These are phyloP conservation scores for Pseudois nayaur DNA, from an alignment of 2,113 vertebrate species.

Conservation along the genomic window DNA sequence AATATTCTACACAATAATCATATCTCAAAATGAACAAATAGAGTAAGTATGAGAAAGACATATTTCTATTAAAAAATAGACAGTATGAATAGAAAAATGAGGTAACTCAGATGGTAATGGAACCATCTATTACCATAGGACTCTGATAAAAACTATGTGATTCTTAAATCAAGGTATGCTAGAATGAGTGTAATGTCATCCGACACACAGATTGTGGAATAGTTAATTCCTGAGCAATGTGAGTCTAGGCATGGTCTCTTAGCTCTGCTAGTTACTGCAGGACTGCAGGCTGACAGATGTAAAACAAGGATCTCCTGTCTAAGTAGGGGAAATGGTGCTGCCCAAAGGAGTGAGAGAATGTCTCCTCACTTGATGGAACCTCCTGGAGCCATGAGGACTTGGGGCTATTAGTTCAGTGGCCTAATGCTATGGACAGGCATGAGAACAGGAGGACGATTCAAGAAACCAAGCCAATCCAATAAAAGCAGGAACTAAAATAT, in stretches of 20 bases:
- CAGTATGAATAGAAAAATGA: background rate
- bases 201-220: too few relatives aligned
- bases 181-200: background rate
- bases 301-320: background rate
- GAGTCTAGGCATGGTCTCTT: background rate
- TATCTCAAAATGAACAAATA: background rate
- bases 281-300: background rate
- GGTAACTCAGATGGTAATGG: background rate
- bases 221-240: background rate
- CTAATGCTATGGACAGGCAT: background rate
- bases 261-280: background rate
- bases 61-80: background rate
- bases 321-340: background rate
- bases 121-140: background rate
- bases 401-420: background rate
- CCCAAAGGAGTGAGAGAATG: background rate
- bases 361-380: background rate
- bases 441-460: background rate
- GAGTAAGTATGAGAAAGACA: background rate
- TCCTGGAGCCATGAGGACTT: background rate
- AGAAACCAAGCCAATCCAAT: background rate
- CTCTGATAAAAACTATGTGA: background rate
- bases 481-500: slow-evolving; percentile 15
- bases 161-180: background rate
- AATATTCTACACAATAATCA: background rate